These are phyloP conservation scores for Cephalopterus ornatus DNA, from an alignment of 2,113 vertebrate species.

Conservation along the genomic window DNA sequence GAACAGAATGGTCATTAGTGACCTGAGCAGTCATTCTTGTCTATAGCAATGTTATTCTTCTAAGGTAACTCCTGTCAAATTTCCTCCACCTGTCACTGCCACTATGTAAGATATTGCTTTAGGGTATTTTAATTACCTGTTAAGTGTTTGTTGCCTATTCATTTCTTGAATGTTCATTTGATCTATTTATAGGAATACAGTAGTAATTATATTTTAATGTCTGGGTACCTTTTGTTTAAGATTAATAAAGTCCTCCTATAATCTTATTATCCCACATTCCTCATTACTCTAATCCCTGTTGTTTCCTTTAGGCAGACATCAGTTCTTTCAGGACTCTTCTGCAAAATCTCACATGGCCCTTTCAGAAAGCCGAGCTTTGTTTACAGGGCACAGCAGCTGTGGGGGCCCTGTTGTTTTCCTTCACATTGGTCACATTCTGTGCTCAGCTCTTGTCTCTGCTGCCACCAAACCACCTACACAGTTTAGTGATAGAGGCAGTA, in stretches of 20 bases:
- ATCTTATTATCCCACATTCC: not conserved
- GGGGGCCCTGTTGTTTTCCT: conserved; percentile 43
- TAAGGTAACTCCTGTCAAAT: not conserved
- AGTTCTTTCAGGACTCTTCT: not conserved
- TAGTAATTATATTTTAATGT: not conserved
- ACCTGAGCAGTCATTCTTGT: not conserved
- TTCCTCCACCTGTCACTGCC: not conserved
- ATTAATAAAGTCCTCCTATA: not conserved
- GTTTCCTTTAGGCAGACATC: not conserved
- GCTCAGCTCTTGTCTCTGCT: not conserved
- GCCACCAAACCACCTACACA: not conserved
- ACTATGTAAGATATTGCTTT: not conserved
- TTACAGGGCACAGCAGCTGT: conserved; percentile 47
- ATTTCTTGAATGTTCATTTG: not conserved
- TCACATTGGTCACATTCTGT: conserved; percentile 21
- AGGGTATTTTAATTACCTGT: not conserved
- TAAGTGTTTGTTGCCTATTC: not conserved
- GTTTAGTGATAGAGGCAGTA: not conserved
- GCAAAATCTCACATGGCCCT: conserved; percentile 3
- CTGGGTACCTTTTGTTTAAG: not conserved
- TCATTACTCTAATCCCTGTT: not conserved
- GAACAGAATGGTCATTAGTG: not conserved
- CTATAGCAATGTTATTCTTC: not conserved
- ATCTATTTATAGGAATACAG: not conserved
- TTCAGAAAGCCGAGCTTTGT: conserved; percentile 37